Conservation (phyloP, 2,797 vertebrate genomes). For the Peromyscus nudipes region DNA sequence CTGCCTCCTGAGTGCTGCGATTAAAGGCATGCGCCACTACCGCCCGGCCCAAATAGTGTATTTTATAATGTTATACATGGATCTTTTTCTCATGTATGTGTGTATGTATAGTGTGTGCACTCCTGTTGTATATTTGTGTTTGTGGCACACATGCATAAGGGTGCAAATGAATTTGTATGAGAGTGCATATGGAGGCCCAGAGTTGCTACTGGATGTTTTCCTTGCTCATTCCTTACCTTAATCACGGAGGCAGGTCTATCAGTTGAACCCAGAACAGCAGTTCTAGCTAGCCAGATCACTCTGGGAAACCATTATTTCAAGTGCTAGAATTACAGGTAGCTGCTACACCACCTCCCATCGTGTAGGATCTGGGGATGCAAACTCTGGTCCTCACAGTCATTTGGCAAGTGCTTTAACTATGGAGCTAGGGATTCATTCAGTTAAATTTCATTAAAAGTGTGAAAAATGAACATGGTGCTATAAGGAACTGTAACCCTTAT, state of each 20-base stretch:
- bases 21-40: too few relatives aligned
- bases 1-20: too few relatives aligned
- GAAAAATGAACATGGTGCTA: neutral
- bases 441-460: neutral
- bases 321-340: neutral
- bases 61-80: neutral
- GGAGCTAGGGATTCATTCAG: neutral
- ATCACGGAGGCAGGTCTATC: neutral
- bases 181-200: neutral
- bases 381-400: neutral
- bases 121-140: neutral
- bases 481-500: neutral
- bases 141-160: neutral
- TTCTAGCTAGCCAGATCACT: neutral
- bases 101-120: neutral
- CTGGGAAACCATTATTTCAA: neutral
- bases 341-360: neutral
- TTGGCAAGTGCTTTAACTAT: neutral
- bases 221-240: too few relatives aligned
- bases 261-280: neutral
- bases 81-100: neutral
- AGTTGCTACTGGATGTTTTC: neutral
- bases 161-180: neutral
- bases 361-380: neutral
- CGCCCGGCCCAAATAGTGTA: neutral